These are phyloP conservation scores for Steatocranus sp. DNA, from an alignment of 2,797 vertebrate species.

Conservation along the genomic window DNA sequence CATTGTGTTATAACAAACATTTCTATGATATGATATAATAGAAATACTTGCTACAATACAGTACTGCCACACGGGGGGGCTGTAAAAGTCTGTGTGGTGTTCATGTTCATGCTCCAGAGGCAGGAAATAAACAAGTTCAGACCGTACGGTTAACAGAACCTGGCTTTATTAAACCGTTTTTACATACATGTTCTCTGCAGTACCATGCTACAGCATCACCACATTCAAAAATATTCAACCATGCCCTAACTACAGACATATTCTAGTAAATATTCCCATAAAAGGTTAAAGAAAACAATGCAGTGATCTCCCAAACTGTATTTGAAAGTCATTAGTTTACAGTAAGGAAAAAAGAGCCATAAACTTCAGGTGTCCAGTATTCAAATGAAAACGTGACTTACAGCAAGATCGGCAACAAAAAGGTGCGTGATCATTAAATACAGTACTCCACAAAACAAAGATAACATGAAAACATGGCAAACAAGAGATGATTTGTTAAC, in stretches of 20 bases:
- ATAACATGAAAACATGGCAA: not conserved
- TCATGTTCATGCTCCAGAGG: not conserved
- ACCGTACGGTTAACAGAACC: not conserved
- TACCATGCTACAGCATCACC: constrained; percentile 45
- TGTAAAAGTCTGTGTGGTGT: not conserved
- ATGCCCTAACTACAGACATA: constrained; percentile 34
- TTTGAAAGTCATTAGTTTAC: not conserved
- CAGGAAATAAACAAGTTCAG: not conserved
- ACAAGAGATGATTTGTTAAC: not conserved
- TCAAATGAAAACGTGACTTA: constrained; percentile 1
- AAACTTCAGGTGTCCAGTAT: not conserved
- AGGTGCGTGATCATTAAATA: not conserved
- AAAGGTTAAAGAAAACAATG: not conserved
- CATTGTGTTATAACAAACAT: not conserved
- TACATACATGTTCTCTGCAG: constrained; percentile 47
- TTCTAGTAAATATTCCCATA: not conserved
- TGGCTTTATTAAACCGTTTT: constrained; percentile 65
- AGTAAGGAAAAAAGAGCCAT: not conserved
- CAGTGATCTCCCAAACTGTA: not conserved
- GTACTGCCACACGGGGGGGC: not conserved
- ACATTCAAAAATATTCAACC: constrained; percentile 46
- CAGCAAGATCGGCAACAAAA: constrained; percentile 27
- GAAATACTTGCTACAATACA: not conserved
- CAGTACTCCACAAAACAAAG: not conserved
- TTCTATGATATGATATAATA: not conserved